Conservation (phyloP, 35 echinoderm and acorn worm species). For the Holothuria glaberrima region DNA sequence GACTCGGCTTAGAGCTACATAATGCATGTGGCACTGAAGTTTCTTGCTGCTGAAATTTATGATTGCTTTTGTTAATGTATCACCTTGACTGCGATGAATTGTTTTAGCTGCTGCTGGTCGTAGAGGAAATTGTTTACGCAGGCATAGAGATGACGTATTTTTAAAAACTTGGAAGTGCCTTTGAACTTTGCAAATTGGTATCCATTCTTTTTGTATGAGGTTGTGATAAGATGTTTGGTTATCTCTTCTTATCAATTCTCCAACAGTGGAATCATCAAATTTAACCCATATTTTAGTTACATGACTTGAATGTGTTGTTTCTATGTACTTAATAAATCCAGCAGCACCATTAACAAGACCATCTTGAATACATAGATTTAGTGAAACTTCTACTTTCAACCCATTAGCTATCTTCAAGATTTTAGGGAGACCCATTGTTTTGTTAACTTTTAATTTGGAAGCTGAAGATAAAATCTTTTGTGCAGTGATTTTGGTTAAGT, state of each 20-base stretch:
- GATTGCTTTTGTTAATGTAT: conserved; percentile 24
- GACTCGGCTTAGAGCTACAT: conserved; percentile 53
- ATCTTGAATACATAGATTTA: conserved; percentile 14
- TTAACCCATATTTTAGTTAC: too few species aligned
- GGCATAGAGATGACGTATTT: too few species aligned
- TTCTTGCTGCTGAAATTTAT: conserved; percentile 2
- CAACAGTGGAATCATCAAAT: too few species aligned
- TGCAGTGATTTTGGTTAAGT: too few species aligned
- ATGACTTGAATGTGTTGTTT: conserved; percentile 2
- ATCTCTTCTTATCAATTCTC: too few species aligned
- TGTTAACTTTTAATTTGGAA: background rate
- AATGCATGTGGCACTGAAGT: conserved; percentile 5
- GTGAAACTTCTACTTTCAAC: background rate
- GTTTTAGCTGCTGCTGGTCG: conserved; percentile 38
- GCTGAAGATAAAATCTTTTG: background rate
- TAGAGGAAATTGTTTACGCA: background rate
- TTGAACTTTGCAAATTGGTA: too few species aligned
- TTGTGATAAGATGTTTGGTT: too few species aligned
- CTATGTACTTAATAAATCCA: background rate
- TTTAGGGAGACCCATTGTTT: background rate
- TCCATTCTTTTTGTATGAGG: too few species aligned
- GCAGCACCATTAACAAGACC: conserved; percentile 35
- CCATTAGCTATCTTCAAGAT: background rate
- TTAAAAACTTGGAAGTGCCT: too few species aligned
- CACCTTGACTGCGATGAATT: conserved; percentile 55